Conservation (phyloP, 2,113 vertebrate genomes). For the Microtus ochrogaster region DNA sequence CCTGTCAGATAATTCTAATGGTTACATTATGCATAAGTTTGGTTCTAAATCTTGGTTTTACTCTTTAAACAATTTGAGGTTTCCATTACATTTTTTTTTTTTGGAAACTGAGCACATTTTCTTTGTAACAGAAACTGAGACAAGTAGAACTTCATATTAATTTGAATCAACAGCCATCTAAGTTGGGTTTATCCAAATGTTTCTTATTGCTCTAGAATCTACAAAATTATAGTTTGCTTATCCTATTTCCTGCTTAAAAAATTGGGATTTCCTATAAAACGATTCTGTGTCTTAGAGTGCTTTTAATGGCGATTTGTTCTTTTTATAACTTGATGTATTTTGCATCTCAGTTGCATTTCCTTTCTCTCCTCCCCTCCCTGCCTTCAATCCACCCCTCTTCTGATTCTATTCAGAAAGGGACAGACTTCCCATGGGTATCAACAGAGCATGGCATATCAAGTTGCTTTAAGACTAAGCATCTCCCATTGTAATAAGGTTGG, state of each 20-base stretch:
- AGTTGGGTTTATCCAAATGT: neutral
- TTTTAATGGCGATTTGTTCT: neutral
- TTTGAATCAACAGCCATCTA: neutral
- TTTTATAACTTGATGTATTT: neutral
- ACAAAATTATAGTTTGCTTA: fast-evolving
- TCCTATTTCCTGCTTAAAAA: neutral
- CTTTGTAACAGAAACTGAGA: neutral
- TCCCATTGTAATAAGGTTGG: neutral
- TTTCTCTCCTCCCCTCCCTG: too few species aligned
- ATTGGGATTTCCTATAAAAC: neutral
- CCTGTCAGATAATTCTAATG: neutral
- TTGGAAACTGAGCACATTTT: neutral
- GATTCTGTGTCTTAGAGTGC: fast-evolving
- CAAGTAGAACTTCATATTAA: neutral
- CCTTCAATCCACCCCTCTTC: neutral
- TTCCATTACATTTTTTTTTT: neutral
- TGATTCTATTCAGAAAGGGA: neutral
- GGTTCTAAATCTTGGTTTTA: neutral
- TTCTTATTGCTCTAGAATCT: neutral
- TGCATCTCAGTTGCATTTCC: neutral
- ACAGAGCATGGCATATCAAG: neutral
- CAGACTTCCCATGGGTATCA: neutral
- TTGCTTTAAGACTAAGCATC: neutral
- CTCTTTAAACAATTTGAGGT: neutral
- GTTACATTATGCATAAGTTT: neutral